Conservation (phyloP, 2,113 vertebrate species). For the Aphyosemion australe region DNA sequence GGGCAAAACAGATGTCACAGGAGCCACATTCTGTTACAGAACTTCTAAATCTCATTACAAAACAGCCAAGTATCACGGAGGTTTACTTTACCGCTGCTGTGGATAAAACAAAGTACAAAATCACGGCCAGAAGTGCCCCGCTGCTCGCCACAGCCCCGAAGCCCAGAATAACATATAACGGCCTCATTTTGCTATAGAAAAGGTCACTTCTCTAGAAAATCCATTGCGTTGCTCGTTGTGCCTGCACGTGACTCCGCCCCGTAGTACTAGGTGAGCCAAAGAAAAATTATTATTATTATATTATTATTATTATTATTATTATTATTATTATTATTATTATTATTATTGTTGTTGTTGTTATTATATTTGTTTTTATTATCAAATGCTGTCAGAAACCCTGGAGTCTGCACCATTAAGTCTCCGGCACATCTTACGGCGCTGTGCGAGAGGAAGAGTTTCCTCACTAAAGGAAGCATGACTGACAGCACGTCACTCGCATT, state of each 20-base stretch:
- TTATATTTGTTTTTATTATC: background rate
- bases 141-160: slow-evolving; percentile 43
- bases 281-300: too few species aligned
- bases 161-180: slow-evolving; percentile 32
- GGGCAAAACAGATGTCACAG: background rate
- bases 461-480: too few species aligned
- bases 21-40: too few species aligned
- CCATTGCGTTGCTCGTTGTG: background rate
- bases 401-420: too few species aligned
- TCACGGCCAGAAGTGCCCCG: slow-evolving; percentile 48
- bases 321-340: too few species aligned
- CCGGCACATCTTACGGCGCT: too few species aligned
- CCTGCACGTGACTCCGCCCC: slow-evolving; percentile 19
- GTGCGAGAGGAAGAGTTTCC: too few species aligned
- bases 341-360: background rate
- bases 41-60: too few species aligned
- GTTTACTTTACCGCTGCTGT: slow-evolving; percentile 62
- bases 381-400: too few species aligned
- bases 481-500: too few species aligned
- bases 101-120: slow-evolving; percentile 55
- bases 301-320: too few species aligned
- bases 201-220: background rate
- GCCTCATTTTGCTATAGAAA: slow-evolving; percentile 50
- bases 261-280: background rate
- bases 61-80: background rate